A percentile compares a stretch with the other conserved stretches of the same genome.
Conservation (phyloP, 2,888 invertebrate species). For the Tryphoninae sp. region DNA sequence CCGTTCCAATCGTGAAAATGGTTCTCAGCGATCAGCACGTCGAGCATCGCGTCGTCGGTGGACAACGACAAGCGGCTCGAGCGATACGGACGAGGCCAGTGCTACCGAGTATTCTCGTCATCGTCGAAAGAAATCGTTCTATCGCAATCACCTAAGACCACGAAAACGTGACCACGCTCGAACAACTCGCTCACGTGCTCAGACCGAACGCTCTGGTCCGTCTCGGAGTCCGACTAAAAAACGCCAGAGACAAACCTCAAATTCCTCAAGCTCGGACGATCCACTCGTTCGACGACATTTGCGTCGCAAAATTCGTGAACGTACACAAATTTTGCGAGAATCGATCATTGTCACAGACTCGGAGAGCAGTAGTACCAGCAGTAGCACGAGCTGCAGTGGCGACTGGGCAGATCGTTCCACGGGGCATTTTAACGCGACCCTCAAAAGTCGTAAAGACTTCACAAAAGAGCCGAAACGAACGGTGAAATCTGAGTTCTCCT, state of each 20-base stretch:
- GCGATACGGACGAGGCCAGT: conserved; percentile 16
- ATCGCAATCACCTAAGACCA: neutral
- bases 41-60: neutral
- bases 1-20: neutral
- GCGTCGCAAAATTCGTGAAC: conserved; percentile 28
- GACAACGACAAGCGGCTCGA: conserved; percentile 42
- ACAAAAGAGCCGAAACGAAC: conserved; percentile 10
- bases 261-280: conserved; percentile 17
- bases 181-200: neutral
- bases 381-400: conserved; percentile 34
- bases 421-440: neutral
- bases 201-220: neutral
- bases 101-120: conserved; percentile 6
- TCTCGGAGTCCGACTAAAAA: conserved; percentile 13
- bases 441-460: neutral
- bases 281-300: conserved; percentile 18
- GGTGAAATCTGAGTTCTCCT: neutral
- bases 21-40: conserved; percentile 5
- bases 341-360: neutral
- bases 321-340: conserved; percentile 33
- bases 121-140: conserved; percentile 23
- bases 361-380: conserved; percentile 35
- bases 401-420: conserved; percentile 12
- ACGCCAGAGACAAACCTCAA: conserved; percentile 16
- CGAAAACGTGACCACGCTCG: neutral